Conservation (phyloP, 2,797 vertebrate genomes). For the Babyrousa celebensis region DNA sequence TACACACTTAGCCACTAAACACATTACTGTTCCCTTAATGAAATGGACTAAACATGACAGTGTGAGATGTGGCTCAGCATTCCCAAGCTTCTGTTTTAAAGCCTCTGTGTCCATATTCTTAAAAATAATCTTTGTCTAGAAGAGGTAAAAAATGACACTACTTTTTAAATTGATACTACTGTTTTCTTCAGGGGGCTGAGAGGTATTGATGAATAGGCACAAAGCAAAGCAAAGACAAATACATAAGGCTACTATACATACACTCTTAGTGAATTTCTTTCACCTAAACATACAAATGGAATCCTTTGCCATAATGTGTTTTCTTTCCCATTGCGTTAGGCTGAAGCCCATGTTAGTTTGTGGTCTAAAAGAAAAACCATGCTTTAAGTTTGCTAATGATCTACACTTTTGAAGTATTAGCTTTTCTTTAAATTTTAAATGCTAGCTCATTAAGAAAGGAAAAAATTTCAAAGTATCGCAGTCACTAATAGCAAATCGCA, state of each 20-base stretch:
- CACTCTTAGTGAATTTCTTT: constrained; percentile 60
- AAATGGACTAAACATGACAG: constrained; percentile 66
- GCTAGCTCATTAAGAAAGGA: constrained; percentile 48
- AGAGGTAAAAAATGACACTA: constrained; percentile 60
- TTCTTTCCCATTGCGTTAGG: constrained; percentile 19
- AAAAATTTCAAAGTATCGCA: constrained; percentile 34
- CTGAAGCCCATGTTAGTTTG: neutral
- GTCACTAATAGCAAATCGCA: constrained; percentile 32
- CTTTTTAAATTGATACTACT: constrained; percentile 63
- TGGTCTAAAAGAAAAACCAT: constrained; percentile 54
- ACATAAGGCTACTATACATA: neutral
- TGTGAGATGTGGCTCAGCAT: constrained; percentile 70
- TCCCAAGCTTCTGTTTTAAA: constrained; percentile 70
- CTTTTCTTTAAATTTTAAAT: constrained; percentile 66
- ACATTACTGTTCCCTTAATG: constrained; percentile 81
- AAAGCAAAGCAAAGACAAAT: neutral
- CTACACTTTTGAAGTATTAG: constrained; percentile 44
- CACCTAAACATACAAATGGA: constrained; percentile 29
- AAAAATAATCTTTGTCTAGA: constrained; percentile 51
- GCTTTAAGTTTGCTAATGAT: constrained; percentile 42
- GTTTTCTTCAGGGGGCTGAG: constrained; percentile 27
- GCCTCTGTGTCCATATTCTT: neutral
- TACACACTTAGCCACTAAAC: constrained; percentile 75
- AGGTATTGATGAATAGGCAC: constrained; percentile 27
- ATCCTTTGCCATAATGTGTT: neutral